Evolutionary conservation across 2,888 invertebrate genomes (phyloP), one percentile per base, ranked within the genome.

Genomic region (Drosophila monieri): DNA sequence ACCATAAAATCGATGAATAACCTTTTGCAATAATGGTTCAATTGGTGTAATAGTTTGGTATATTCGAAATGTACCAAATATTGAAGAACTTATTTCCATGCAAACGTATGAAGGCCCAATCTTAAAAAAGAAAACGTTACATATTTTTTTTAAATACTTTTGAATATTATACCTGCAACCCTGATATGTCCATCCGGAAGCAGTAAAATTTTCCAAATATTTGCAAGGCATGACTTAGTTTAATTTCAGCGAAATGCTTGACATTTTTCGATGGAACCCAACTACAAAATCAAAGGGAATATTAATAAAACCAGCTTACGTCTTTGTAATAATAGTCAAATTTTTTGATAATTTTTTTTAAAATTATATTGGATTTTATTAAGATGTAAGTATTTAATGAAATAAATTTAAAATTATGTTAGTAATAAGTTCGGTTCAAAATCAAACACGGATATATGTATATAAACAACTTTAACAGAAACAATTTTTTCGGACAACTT

Each of bases 31-130:
- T 41, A 97, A 89, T 0, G 97, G 96, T 12, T 94, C 95, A 3
- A 96, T 80, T 0, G 97, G 97, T 0, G 96, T 96, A 1, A 97
- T 95, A 0, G 95, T 94, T 89, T 97, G 97, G 0, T 95, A 90
- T 23, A 96, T 94, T 49, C 94, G 93, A 60, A 95, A 89, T 0
- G 93, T 91, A 0, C 95, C 95, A 6, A 95, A 89, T 18, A 67
- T 56, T 0, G 93, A 89, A 0, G 94, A 94, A 0, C 93, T 84
- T 74, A 97, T 91, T 12, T 92, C 89, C 2, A 97, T 91, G 15
- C 95, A 94, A 0, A 97, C 97, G 78, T 95, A 94, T 0, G 95
- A 95, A 0, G 97, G 96, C 0, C 96, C 96, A 70, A 94, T 92
- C 93, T 95, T 15, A 30, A 25, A 18, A 18, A 14, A 44, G 21